phyloP scores from a whole-genome alignment of 2,113 vertebrate species.

The Campylorhamphus procurvoides region DNA sequence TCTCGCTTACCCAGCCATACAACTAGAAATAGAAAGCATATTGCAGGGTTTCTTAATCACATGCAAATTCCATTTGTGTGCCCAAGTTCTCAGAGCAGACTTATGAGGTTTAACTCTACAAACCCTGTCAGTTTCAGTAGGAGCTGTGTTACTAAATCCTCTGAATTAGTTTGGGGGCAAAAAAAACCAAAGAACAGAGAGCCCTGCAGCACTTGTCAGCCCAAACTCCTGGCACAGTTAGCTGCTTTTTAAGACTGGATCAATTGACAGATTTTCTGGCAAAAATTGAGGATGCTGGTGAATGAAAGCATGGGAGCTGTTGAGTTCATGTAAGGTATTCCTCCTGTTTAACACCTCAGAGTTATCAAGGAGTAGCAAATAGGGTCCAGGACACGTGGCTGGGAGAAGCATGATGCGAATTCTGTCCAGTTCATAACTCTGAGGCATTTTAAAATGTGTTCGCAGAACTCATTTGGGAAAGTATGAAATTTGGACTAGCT shows the following conservation, averaged over 20 bases:
- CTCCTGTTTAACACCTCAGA: background rate
- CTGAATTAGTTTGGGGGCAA: background rate
- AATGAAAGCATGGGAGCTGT: background rate
- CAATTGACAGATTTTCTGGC: background rate
- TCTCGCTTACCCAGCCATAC: background rate
- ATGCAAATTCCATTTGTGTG: slow-evolving; percentile 22
- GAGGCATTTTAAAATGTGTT: background rate
- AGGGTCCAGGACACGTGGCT: background rate
- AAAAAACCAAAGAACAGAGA: background rate
- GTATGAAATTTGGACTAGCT: background rate
- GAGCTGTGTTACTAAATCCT: background rate
- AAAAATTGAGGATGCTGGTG: background rate
- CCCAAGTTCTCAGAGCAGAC: background rate
- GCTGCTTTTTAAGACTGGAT: background rate
- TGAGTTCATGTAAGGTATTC: background rate
- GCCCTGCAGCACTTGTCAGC: background rate
- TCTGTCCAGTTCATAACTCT: background rate
- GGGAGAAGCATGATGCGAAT: background rate
- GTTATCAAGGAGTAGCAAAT: background rate
- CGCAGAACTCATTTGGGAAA: background rate
- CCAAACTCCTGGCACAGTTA: background rate
- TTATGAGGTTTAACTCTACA: background rate
- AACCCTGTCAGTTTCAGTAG: background rate
- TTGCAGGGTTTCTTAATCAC: background rate
- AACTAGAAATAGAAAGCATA: background rate